phyloP scores from a whole-genome alignment of 2,888 invertebrate species.

The Branchipolynoe longqiensis region DNA sequence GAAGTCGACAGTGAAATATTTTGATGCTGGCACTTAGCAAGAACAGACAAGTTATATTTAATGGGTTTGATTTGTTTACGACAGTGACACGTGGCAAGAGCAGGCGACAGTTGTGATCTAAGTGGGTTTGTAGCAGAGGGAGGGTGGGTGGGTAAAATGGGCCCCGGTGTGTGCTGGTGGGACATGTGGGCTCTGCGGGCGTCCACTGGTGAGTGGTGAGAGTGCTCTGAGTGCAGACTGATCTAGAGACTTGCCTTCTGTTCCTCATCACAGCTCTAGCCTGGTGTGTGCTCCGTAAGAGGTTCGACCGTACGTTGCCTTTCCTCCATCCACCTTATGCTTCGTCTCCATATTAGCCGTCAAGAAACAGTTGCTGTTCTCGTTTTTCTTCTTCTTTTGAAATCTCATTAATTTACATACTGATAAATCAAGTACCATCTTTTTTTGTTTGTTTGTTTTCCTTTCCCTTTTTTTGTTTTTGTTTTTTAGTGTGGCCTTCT shows the following conservation, averaged over 20 bases:
- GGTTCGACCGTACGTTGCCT: slow-evolving; percentile 92
- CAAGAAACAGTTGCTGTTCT: too few species aligned
- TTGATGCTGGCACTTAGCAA: too few species aligned
- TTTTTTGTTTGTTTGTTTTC: neutral
- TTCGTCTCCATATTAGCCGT: slow-evolving; percentile 8
- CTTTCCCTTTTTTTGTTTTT: neutral
- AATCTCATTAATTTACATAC: slow-evolving; percentile 19
- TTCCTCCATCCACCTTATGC: slow-evolving; percentile 28
- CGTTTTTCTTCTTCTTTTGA: neutral
- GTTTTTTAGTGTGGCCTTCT: neutral
- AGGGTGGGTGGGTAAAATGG: too few species aligned
- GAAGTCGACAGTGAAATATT: too few species aligned
- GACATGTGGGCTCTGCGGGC: neutral
- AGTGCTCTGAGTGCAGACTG: slow-evolving; percentile 24
- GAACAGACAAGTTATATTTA: too few species aligned
- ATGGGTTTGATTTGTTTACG: too few species aligned
- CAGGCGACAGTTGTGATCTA: too few species aligned
- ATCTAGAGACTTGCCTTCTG: slow-evolving; percentile 59
- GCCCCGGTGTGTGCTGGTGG: too few species aligned
- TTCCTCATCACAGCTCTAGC: slow-evolving; percentile 88
- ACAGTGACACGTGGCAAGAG: too few species aligned
- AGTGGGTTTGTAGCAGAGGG: too few species aligned
- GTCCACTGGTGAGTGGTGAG: neutral
- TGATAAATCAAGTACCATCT: neutral
- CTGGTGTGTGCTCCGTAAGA: slow-evolving; percentile 95